Evolutionary conservation across 2,888 invertebrate species (phyloP).

Genomic region (Orgyia antiqua): DNA sequence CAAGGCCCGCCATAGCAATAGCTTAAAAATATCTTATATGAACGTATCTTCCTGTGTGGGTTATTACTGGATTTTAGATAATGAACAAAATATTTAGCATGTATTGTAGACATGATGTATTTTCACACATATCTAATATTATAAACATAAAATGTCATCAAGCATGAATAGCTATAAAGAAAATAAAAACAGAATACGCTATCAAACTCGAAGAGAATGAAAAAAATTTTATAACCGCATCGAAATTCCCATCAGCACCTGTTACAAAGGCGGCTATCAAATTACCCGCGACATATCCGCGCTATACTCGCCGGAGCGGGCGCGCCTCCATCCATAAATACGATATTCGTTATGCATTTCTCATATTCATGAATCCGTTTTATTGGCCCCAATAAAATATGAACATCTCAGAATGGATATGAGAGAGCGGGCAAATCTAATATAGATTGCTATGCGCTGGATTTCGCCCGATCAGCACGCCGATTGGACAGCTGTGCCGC

Average conservation of each 20-base stretch:
- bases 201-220: conserved; percentile 58
- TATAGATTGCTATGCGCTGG: conserved; percentile 75
- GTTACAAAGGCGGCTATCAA: conserved; percentile 76
- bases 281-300: conserved; percentile 74
- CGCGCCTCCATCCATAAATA: conserved; percentile 75
- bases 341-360: conserved; percentile 78
- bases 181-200: conserved; percentile 51
- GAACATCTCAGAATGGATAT: conserved; percentile 79
- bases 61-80: too few species aligned
- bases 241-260: conserved; percentile 75
- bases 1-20: too few species aligned
- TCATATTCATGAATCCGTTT: conserved; percentile 80
- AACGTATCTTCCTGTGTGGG: too few species aligned
- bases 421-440: conserved; percentile 76
- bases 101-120: too few species aligned
- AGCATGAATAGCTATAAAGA: conserved; percentile 28
- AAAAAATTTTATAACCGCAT: conserved; percentile 63
- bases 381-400: conserved; percentile 80
- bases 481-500: conserved; percentile 43
- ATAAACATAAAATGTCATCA: conserved; percentile 20
- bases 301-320: conserved; percentile 45
- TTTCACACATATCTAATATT: not conserved
- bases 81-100: too few species aligned
- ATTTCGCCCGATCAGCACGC: conserved; percentile 57
- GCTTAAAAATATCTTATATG: too few species aligned